Conservation (phyloP, 2,797 vertebrate genomes). For the Ctenosaura bakeri region DNA sequence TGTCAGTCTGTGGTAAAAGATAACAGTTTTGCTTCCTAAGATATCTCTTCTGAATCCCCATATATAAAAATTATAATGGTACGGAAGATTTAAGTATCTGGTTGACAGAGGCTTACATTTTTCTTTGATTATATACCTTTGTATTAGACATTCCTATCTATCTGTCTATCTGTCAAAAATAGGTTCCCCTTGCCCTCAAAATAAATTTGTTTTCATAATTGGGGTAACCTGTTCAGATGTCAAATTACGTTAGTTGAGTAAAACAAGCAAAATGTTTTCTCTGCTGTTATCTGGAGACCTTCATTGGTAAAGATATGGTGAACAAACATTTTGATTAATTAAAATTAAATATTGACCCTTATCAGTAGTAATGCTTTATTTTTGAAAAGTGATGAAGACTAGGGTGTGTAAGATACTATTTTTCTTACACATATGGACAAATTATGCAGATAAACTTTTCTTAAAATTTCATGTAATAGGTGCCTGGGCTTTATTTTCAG, state of each 20-base stretch:
- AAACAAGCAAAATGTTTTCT: too few relatives aligned
- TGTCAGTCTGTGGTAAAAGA: neutral
- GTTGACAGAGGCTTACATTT: neutral
- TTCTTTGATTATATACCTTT: neutral
- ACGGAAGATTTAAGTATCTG: neutral
- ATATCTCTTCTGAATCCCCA: neutral
- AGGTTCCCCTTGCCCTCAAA: too few relatives aligned
- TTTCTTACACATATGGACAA: neutral
- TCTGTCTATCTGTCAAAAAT: too few relatives aligned
- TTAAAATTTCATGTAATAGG: neutral
- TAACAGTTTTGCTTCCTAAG: neutral
- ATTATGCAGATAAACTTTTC: neutral
- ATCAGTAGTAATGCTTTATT: neutral
- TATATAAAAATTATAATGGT: too few relatives aligned
- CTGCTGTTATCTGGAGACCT: too few relatives aligned
- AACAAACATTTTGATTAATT: neutral
- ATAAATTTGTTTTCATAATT: neutral
- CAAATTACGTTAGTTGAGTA: too few relatives aligned
- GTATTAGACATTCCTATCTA: neutral
- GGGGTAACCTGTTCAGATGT: neutral
- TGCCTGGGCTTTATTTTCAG: neutral
- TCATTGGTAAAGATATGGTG: too few relatives aligned
- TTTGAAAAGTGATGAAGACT: neutral
- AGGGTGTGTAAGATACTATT: neutral
- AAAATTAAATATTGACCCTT: neutral